These are phyloP conservation scores for Listronotus oregonensis DNA, from an alignment of 1,140 invertebrate genomes.

Conservation along the genomic window DNA sequence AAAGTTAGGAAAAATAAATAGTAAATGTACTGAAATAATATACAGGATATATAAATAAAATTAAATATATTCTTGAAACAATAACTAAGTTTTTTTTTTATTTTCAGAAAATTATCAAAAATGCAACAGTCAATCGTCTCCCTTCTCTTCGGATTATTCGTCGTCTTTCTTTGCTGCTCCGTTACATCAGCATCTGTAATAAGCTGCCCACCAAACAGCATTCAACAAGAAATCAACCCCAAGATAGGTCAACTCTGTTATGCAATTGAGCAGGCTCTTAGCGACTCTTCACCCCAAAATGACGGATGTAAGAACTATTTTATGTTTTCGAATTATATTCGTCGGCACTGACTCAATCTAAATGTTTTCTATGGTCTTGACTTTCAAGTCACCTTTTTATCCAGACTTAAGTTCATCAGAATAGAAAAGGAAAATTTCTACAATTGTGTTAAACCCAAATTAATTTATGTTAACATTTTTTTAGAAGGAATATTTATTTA, in stretches of 20 bases:
- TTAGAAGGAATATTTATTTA: too few species aligned
- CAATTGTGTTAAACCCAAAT: too few species aligned
- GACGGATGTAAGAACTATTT: constrained; percentile 35
- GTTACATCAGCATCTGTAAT: constrained; percentile 44
- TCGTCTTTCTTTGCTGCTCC: constrained; percentile 29
- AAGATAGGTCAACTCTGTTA: constrained; percentile 49
- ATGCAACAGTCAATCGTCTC: constrained; percentile 23
- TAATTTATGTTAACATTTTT: too few species aligned
- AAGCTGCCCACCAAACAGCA: constrained; percentile 45
- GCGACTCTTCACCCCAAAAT: constrained; percentile 36
- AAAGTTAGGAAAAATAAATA: too few species aligned
- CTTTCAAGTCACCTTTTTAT: too few species aligned
- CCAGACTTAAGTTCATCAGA: too few species aligned
- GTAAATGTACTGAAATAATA: too few species aligned
- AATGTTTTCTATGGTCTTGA: too few species aligned
- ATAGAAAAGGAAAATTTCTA: too few species aligned
- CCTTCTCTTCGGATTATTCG: constrained; percentile 22
- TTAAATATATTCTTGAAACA: too few species aligned
- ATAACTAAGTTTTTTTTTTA: constrained; percentile 2
- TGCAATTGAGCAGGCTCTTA: constrained; percentile 43
- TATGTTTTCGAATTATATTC: background rate
- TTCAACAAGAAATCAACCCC: constrained; percentile 41
- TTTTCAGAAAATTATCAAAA: constrained; percentile 12
- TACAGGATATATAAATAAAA: too few species aligned
- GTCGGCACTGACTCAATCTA: background rate